These are phyloP conservation scores for Bradypodion pumilum DNA, from an alignment of 2,797 vertebrate genomes.

Conservation along the genomic window DNA sequence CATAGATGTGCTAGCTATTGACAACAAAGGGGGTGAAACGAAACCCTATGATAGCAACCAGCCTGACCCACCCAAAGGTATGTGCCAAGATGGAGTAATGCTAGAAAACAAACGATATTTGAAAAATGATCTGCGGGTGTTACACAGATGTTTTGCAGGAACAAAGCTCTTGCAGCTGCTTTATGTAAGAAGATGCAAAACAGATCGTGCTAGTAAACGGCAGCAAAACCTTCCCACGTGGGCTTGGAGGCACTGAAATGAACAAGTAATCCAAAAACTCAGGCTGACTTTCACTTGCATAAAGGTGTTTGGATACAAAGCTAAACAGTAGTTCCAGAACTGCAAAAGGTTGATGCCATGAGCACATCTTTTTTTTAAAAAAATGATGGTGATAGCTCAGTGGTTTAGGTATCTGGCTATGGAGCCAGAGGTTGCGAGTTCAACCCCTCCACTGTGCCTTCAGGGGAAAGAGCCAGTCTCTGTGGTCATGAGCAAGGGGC, in stretches of 20 bases:
- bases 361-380: too few relatives aligned
- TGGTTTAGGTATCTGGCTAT: too few relatives aligned
- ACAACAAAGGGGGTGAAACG: background rate
- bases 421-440: too few relatives aligned
- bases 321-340: background rate
- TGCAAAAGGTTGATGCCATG: too few relatives aligned
- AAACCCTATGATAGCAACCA: background rate
- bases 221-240: background rate
- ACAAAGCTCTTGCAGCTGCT: background rate
- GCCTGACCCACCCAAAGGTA: slow-evolving; percentile 12
- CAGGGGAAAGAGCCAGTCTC: too few relatives aligned
- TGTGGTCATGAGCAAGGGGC: too few relatives aligned
- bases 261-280: background rate
- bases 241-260: background rate
- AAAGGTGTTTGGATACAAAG: background rate
- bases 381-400: too few relatives aligned
- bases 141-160: slow-evolving; percentile 32
- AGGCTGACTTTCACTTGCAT: background rate
- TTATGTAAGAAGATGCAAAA: slow-evolving; percentile 15
- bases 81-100: slow-evolving; percentile 7
- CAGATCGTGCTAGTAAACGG: background rate
- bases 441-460: too few relatives aligned
- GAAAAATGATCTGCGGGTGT: slow-evolving; percentile 15
- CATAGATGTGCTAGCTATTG: slow-evolving; percentile 2
- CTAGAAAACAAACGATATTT: slow-evolving; percentile 30